Conservation (phyloP, 2,888 invertebrate species). For the Lucinisca nassula region DNA sequence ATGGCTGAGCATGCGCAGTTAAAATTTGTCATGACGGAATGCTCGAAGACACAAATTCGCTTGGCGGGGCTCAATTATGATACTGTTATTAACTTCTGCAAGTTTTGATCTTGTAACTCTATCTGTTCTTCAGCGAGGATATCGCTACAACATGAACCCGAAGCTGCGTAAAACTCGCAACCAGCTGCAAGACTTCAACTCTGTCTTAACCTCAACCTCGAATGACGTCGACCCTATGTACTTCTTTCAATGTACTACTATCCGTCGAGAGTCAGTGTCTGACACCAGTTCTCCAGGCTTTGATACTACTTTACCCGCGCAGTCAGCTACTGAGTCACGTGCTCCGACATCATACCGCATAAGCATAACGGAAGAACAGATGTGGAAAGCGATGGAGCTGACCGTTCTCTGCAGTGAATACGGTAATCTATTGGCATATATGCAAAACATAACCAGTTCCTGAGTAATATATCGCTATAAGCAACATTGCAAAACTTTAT, state of each 20-base stretch:
- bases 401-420: slow-evolving; percentile 70
- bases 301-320: slow-evolving; percentile 18
- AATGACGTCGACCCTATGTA: slow-evolving; percentile 46
- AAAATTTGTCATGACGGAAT: no score
- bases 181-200: not conserved
- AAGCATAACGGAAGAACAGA: slow-evolving; percentile 69
- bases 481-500: no score
- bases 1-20: no score
- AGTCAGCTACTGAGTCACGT: slow-evolving; percentile 45
- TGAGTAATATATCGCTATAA: no score
- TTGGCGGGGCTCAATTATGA: no score
- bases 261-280: slow-evolving; percentile 9
- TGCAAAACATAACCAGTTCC: no score
- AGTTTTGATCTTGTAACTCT: no score
- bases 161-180: slow-evolving; percentile 30
- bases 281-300: not conserved
- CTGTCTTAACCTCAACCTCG: not conserved
- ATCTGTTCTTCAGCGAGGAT: slow-evolving; percentile 49
- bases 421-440: slow-evolving; percentile 51
- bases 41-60: no score
- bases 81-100: no score
- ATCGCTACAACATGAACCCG: slow-evolving; percentile 40
- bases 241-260: slow-evolving; percentile 55
- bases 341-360: slow-evolving; percentile 55
- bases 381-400: slow-evolving; percentile 71